Evolutionary conservation across 2,797 vertebrate genomes (phyloP).

Genomic region (Sebastes miniatus): DNA sequence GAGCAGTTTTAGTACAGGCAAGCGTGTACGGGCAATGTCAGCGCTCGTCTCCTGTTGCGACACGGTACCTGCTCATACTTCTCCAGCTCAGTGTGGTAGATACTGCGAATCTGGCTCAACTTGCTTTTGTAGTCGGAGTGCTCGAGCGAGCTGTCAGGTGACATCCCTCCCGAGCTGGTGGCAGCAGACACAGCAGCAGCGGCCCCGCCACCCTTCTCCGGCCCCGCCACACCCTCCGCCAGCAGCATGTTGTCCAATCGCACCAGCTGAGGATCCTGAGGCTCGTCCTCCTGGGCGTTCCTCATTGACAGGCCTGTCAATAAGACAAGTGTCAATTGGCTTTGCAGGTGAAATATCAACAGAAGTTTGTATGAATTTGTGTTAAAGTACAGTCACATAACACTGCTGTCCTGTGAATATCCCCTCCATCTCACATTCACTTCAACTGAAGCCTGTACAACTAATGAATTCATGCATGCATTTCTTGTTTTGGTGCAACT

Average conservation of each 20-base stretch:
- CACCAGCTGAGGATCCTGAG: slow-evolving; percentile 92
- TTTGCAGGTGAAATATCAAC: neutral
- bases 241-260: slow-evolving; percentile 95
- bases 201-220: slow-evolving; percentile 91
- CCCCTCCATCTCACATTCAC: neutral
- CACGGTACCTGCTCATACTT: slow-evolving; percentile 93
- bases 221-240: slow-evolving; percentile 92
- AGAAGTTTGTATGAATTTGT: neutral
- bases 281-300: slow-evolving; percentile 91
- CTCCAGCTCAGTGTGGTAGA: slow-evolving; percentile 96
- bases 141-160: slow-evolving; percentile 93
- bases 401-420: neutral
- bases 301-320: slow-evolving; percentile 89
- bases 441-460: neutral
- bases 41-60: slow-evolving; percentile 56
- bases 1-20: slow-evolving; percentile 52
- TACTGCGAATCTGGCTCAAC: slow-evolving; percentile 94
- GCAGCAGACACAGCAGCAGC: slow-evolving; percentile 90
- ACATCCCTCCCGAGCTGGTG: slow-evolving; percentile 90
- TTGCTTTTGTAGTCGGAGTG: slow-evolving; percentile 97
- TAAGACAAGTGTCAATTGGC: slow-evolving; percentile 1
- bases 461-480: neutral
- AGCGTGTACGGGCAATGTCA: slow-evolving; percentile 64
- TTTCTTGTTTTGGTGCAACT: neutral
- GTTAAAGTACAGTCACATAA: neutral